A percentile compares a stretch with the other conserved stretches of the same genome.
Conservation (phyloP, 2,113 vertebrate genomes). For the Steatornis caripensis region DNA sequence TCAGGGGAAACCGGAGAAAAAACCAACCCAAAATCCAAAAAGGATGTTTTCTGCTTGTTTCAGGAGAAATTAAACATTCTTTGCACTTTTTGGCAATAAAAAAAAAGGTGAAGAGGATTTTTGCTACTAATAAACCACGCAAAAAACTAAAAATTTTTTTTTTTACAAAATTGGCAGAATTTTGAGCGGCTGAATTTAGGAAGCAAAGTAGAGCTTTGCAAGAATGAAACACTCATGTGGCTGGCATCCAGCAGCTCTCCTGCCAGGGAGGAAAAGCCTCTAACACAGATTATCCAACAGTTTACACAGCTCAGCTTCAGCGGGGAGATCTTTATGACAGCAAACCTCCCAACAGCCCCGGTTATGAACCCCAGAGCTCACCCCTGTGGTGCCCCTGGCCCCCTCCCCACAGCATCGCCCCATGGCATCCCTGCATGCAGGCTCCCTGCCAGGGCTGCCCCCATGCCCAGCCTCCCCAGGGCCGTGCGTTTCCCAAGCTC, state of each 20-base stretch:
- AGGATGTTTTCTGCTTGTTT: not conserved
- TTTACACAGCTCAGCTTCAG: slow-evolving; percentile 22
- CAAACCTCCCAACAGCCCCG: not conserved
- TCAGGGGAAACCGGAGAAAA: not conserved
- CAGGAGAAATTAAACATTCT: not conserved
- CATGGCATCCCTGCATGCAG: fast-evolving
- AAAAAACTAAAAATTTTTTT: not conserved
- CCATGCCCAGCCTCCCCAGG: not conserved
- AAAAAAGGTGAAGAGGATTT: not conserved
- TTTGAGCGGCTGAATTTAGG: not conserved
- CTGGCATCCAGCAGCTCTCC: not conserved
- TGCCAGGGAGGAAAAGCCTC: slow-evolving; percentile 12
- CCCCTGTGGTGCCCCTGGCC: fast-evolving
- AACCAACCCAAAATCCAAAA: not conserved
- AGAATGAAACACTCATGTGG: not conserved
- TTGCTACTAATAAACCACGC: not conserved
- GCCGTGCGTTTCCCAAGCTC: not conserved
- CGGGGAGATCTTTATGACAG: not conserved
- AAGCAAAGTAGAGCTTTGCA: not conserved
- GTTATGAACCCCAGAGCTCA: not conserved
- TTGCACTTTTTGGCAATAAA: not conserved
- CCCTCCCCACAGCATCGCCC: not conserved
- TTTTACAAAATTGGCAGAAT: not conserved
- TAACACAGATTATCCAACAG: not conserved
- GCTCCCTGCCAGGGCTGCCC: not conserved